A percentile compares a stretch with the other conserved stretches of the same genome.
Evolutionary conservation across 2,888 invertebrate genomes (phyloP).

Genomic region (Sphinx pinastri): DNA sequence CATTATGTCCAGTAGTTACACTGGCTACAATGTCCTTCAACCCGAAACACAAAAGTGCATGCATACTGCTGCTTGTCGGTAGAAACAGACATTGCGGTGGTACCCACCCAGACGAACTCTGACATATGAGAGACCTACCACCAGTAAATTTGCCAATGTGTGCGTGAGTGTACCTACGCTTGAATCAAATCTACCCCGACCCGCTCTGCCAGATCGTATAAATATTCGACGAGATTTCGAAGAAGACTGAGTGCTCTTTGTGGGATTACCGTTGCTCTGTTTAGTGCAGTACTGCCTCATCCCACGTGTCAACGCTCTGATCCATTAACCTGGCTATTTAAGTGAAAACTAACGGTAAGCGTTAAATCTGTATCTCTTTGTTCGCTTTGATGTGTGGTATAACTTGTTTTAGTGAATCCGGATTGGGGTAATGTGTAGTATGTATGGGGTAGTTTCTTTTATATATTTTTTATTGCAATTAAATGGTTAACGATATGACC

Average conservation of each 20-base stretch:
- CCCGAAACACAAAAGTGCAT: too few species aligned
- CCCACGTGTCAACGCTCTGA: not conserved
- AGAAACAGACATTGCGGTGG: too few species aligned
- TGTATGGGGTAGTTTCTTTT: not conserved
- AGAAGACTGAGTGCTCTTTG: constrained; percentile 14
- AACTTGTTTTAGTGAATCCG: too few species aligned
- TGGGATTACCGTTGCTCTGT: not conserved
- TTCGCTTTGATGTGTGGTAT: not conserved
- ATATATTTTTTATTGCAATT: too few species aligned
- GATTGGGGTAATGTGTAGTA: not conserved
- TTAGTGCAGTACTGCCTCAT: not conserved
- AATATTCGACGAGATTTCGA: constrained; percentile 16
- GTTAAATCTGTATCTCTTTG: not conserved
- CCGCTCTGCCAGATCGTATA: not conserved
- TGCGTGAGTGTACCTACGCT: not conserved
- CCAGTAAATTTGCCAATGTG: too few species aligned
- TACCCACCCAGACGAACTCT: too few species aligned
- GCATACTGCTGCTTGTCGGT: too few species aligned
- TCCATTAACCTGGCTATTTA: constrained; percentile 6
- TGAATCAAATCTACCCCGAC: constrained; percentile 1
- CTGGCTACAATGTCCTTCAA: too few species aligned
- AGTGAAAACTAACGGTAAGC: constrained; percentile 16
- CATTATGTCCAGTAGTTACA: too few species aligned
- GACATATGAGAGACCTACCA: too few species aligned
- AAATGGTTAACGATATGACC: too few species aligned